Evolutionary conservation across 2,113 vertebrate species (phyloP), one percentile per base, ranked within the genome.

Genomic region (Carlito syrichta): DNA sequence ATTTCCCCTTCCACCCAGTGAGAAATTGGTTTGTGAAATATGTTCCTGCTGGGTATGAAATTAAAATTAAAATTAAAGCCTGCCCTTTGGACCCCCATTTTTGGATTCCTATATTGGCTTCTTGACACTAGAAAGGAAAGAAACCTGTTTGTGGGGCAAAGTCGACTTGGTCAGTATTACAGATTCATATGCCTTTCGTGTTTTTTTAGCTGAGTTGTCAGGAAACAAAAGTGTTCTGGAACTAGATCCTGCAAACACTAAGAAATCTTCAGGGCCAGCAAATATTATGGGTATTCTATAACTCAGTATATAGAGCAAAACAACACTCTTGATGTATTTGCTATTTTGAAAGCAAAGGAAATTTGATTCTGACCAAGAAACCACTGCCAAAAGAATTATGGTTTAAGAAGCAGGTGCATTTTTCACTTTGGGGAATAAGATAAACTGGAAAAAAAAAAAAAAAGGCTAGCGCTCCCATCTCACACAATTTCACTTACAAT

Each of bases 321-420:
- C n/a, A 94, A 74, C 22, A 73, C 58, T 93, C 50, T 95, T 95
- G 91, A 87, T 71, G 25, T 84, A 91, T 91, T 93, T 96, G 73
- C 82, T 96, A 77, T 94, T 96, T 97, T 93, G 73, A 97, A 94
- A 23, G 86, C 66, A 94, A 96, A 91, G 48, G 45, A 96, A 92
- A 96, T 96, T 94, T 97, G 52, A 97, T 92, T 97, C 71, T 54
- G 86, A 95, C 91, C 62, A 88, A 97, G 82, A 91, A 96, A 90
- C 56, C 20, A 74, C 63, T 95, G 76, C 71, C 86, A 89, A 95
- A 88, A 87, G 82, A 93, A 87, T 97, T 86, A 96, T 81, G 69
- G 79, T 81, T 87, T 95, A 86, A 96, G 94, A 93, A 90, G 93
- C 78, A 95, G 96, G 78, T 94, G 32, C 69, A 84, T 95, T 97